Evolutionary conservation across 2,113 vertebrate species (phyloP).

Genomic region (Pteropus alecto): DNA sequence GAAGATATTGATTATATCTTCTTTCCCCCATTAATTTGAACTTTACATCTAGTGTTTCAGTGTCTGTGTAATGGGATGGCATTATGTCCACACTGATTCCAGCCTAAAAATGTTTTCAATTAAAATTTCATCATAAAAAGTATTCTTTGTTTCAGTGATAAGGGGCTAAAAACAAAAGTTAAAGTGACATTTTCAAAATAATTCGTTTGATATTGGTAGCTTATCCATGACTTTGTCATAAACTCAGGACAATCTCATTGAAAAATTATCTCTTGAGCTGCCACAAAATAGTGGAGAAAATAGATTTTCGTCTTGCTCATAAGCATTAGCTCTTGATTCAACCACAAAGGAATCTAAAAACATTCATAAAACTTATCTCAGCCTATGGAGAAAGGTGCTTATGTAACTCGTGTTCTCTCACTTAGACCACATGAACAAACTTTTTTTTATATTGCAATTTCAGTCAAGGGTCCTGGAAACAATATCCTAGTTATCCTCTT

Average conservation of each 20-base stretch:
- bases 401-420: not conserved
- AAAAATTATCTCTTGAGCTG: not conserved
- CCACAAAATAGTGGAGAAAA: not conserved
- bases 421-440: not conserved
- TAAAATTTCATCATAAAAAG: constrained; percentile 24
- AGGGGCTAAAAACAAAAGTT: constrained; percentile 1
- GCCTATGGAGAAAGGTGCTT: not conserved
- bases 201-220: not conserved
- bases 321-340: not conserved
- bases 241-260: not conserved
- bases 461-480: not conserved
- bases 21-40: constrained; percentile 17
- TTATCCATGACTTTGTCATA: not conserved
- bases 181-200: constrained; percentile 22
- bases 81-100: not conserved
- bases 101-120: not conserved
- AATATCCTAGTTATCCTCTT: not conserved
- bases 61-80: constrained; percentile 22
- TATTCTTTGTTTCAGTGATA: constrained; percentile 26
- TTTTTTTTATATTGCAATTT: not conserved
- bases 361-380: not conserved
- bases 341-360: not conserved
- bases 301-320: not conserved
- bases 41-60: constrained; percentile 17
- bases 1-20: constrained; percentile 40